These are phyloP conservation scores for Hydropotes inermis DNA, from an alignment of 2,113 vertebrate species.

Conservation along the genomic window DNA sequence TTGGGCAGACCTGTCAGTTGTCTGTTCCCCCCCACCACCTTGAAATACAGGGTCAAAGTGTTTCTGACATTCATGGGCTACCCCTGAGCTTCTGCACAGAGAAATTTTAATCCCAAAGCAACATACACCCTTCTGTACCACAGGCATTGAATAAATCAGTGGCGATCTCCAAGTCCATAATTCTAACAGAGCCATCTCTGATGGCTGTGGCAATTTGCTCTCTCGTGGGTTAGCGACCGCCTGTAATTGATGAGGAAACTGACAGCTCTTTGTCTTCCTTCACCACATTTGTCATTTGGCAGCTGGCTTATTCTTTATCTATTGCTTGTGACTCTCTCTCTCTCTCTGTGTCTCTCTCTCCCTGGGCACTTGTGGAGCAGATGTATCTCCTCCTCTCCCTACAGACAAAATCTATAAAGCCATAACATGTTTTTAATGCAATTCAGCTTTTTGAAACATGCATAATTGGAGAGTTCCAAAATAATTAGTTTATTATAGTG, in stretches of 20 bases:
- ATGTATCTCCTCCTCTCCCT: slow-evolving; percentile 46
- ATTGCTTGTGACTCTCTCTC: neutral
- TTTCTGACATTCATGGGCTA: neutral
- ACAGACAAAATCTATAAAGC: slow-evolving; percentile 68
- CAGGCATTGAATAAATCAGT: slow-evolving; percentile 38
- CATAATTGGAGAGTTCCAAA: slow-evolving; percentile 80
- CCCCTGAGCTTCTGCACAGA: neutral
- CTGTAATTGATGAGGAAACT: slow-evolving; percentile 44
- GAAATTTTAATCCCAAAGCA: slow-evolving; percentile 9
- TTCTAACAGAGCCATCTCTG: neutral
- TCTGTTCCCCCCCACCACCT: neutral
- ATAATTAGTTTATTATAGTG: slow-evolving; percentile 85
- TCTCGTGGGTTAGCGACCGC: slow-evolving; percentile 11
- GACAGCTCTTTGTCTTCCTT: slow-evolving; percentile 52
- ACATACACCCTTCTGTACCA: neutral
- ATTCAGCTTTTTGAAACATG: slow-evolving; percentile 77
- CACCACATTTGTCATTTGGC: slow-evolving; percentile 43
- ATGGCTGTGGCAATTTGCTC: neutral
- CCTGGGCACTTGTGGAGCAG: slow-evolving; percentile 37
- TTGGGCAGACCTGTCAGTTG: neutral
- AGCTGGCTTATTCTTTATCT: slow-evolving; percentile 60
- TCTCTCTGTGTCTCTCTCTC: neutral
- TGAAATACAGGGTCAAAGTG: neutral
- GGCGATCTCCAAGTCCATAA: slow-evolving; percentile 5
- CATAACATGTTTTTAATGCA: slow-evolving; percentile 71